Evolutionary conservation across 2,888 invertebrate species (phyloP).

Genomic region (Aricia artaxerxes): DNA sequence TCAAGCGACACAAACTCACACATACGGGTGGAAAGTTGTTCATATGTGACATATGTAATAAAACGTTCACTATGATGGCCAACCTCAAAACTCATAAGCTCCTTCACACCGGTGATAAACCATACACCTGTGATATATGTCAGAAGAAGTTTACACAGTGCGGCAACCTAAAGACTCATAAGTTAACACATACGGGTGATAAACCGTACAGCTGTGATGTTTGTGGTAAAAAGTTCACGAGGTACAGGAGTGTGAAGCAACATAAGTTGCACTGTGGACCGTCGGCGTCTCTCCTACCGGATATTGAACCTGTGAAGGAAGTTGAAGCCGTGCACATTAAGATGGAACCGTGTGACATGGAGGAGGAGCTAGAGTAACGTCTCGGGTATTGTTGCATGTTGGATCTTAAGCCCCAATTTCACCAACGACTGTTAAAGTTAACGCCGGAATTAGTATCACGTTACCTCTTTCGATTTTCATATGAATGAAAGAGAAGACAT

Average conservation of each 20-base stretch:
- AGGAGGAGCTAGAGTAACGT: background rate
- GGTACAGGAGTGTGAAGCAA: background rate
- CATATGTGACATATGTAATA: background rate
- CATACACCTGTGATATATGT: background rate
- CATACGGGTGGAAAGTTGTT: constrained; percentile 1
- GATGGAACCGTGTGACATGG: background rate
- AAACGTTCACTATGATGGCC: background rate
- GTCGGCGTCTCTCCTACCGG: background rate
- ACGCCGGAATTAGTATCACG: too few species aligned
- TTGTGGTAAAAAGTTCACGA: background rate
- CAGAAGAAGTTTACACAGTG: background rate
- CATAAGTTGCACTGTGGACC: background rate
- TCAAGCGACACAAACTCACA: background rate
- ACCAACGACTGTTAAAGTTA: too few species aligned
- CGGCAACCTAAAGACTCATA: background rate
- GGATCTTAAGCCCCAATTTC: too few species aligned
- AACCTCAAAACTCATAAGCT: background rate
- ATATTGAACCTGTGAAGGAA: background rate
- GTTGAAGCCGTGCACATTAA: background rate
- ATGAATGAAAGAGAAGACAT: too few species aligned
- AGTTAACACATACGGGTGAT: background rate
- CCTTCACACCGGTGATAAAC: background rate
- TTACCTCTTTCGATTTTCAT: too few species aligned
- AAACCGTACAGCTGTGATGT: background rate
- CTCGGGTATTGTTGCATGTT: background rate